Percentiles rank a stretch among this genome's conserved stretches.
phyloP scores from a whole-genome alignment of 2,113 vertebrate genomes.

The Girardinichthys multiradiatus region DNA sequence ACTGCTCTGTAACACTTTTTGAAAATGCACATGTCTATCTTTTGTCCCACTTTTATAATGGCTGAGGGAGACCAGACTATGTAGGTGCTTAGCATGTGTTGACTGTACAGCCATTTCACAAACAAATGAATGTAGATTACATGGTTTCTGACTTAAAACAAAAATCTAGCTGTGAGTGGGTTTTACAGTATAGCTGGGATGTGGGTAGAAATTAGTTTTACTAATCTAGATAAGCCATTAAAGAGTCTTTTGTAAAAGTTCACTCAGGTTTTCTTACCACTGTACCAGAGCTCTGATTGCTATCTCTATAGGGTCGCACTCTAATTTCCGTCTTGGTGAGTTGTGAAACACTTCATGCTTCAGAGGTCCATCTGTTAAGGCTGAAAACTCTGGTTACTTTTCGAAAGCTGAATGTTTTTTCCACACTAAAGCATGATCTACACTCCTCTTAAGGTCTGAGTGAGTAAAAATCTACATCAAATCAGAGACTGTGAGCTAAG shows the following conservation, averaged over 20 bases:
- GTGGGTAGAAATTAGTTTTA: slow-evolving; percentile 12
- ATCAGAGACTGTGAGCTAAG: slow-evolving; percentile 15
- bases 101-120: slow-evolving; percentile 5
- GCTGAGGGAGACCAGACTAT: background rate
- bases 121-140: slow-evolving; percentile 16
- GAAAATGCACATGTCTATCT: background rate
- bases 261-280: slow-evolving; percentile 5
- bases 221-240: slow-evolving; percentile 15
- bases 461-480: slow-evolving; percentile 21
- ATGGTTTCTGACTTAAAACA: slow-evolving; percentile 1
- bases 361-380: slow-evolving; percentile 23
- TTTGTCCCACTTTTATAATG: background rate
- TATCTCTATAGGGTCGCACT: slow-evolving; percentile 19
- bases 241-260: slow-evolving; percentile 11
- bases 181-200: slow-evolving; percentile 7
- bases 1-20: background rate
- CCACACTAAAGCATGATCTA: slow-evolving; percentile 21
- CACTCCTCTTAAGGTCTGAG: slow-evolving; percentile 9
- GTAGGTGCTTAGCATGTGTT: background rate
- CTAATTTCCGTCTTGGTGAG: slow-evolving; percentile 19
- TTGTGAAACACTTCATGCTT: slow-evolving; percentile 10
- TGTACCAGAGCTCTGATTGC: slow-evolving; percentile 10
- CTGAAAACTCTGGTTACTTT: slow-evolving; percentile 10
- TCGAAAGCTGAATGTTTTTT: slow-evolving; percentile 10
- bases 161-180: slow-evolving; percentile 3